A percentile compares a stretch with the other conserved stretches of the same genome.
Evolutionary conservation across 1,140 invertebrate genomes (phyloP).

Genomic region (Xylocopa sonorina): DNA sequence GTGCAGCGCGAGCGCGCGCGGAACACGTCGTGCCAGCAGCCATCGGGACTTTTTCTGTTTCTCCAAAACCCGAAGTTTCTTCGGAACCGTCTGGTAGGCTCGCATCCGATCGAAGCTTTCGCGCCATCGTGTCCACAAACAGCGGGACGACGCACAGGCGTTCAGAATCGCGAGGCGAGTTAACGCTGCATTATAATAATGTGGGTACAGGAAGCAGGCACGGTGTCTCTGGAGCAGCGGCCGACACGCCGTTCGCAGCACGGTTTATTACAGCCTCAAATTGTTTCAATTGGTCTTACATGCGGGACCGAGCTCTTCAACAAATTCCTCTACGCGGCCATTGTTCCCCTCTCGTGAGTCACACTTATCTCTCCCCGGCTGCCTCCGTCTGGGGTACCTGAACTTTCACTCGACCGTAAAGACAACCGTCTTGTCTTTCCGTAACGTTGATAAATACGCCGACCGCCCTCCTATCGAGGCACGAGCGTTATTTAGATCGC

Average conservation of each 20-base stretch:
- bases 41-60: neutral
- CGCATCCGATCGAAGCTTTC: neutral
- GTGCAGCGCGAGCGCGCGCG: neutral
- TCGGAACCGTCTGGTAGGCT: too few relatives aligned
- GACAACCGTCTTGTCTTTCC: constrained; percentile 20
- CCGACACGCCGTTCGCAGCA: constrained; percentile 19
- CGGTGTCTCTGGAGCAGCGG: constrained; percentile 27
- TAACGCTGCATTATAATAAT: constrained; percentile 38
- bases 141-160: neutral
- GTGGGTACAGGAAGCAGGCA: constrained; percentile 31
- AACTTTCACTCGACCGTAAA: constrained; percentile 52
- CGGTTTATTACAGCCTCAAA: constrained; percentile 53
- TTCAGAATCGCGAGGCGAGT: neutral
- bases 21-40: neutral
- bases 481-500: neutral
- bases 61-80: too few relatives aligned
- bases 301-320: constrained; percentile 53
- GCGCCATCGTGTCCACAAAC: too few relatives aligned
- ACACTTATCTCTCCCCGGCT: constrained; percentile 45
- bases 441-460: constrained; percentile 26
- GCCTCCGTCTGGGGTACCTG: constrained; percentile 33
- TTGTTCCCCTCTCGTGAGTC: constrained; percentile 48
- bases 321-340: constrained; percentile 46
- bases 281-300: constrained; percentile 61
- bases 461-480: neutral